Conservation (phyloP, 2,797 vertebrate genomes). For the Remorina albescens region DNA sequence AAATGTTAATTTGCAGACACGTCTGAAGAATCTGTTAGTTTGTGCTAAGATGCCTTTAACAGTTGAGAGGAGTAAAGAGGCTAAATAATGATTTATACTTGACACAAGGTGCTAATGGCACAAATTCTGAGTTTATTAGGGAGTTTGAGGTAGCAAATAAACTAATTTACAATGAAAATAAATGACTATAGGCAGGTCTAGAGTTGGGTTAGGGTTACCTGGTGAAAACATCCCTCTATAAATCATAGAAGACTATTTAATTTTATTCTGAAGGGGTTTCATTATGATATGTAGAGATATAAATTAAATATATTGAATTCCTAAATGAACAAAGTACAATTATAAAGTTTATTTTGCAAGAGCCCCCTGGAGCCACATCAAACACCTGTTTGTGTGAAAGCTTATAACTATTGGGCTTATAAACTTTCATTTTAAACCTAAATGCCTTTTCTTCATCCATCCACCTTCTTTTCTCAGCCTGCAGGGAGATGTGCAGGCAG, state of each 20-base stretch:
- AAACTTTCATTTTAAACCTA: slow-evolving; percentile 65
- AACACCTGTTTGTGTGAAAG: slow-evolving; percentile 30
- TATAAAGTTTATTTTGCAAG: slow-evolving; percentile 45
- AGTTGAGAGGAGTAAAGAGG: background rate
- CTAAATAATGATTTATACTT: background rate
- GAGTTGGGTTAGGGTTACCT: background rate
- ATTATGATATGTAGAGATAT: background rate
- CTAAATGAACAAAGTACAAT: slow-evolving; percentile 24
- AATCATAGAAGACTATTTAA: slow-evolving; percentile 3
- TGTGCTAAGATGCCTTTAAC: background rate
- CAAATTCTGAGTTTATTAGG: too few species aligned
- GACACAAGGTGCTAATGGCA: background rate
- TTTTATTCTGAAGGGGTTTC: slow-evolving; percentile 6
- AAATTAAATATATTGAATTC: slow-evolving; percentile 16
- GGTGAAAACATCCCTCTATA: slow-evolving; percentile 4
- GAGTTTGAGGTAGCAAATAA: background rate
- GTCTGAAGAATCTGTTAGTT: background rate
- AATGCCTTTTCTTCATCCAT: slow-evolving; percentile 58
- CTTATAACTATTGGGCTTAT: slow-evolving; percentile 51
- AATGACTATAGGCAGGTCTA: background rate
- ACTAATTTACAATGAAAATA: background rate
- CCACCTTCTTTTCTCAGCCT: slow-evolving; percentile 40
- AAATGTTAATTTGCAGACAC: slow-evolving; percentile 1
- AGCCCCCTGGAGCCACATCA: slow-evolving; percentile 43
- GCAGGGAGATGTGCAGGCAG: slow-evolving; percentile 58